Conservation (phyloP, 2,888 invertebrate genomes). For the Coenonympha glycerion region DNA sequence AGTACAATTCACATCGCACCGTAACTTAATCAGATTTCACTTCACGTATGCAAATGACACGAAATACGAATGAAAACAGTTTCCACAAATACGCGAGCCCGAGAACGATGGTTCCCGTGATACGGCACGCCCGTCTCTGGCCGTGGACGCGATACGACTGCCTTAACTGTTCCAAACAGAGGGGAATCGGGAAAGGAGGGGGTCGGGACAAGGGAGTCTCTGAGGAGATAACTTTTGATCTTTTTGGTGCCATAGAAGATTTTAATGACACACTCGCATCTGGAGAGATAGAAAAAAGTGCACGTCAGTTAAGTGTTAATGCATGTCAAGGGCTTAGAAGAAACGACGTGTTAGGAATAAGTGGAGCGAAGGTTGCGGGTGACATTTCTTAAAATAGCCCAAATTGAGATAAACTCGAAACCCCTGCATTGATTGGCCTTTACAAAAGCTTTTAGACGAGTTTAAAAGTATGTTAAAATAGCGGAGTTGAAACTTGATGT, state of each 20-base stretch:
- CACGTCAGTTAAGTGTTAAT: constrained; percentile 67
- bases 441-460: constrained; percentile 41
- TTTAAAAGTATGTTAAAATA: not conserved
- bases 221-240: constrained; percentile 74
- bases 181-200: constrained; percentile 45
- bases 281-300: constrained; percentile 66
- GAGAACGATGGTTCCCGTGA: constrained; percentile 28
- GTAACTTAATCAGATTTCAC: constrained; percentile 60
- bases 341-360: constrained; percentile 68
- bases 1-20: constrained; percentile 51
- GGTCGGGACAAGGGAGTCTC: constrained; percentile 52
- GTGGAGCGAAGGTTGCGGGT: constrained; percentile 59
- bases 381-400: constrained; percentile 67
- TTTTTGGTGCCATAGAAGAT: constrained; percentile 70
- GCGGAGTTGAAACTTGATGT: too few relatives aligned
- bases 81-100: constrained; percentile 53
- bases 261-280: constrained; percentile 74
- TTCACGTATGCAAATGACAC: constrained; percentile 64
- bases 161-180: constrained; percentile 36
- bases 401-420: constrained; percentile 39
- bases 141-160: constrained; percentile 59
- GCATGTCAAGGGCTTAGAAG: constrained; percentile 69
- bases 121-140: constrained; percentile 43
- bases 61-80: constrained; percentile 60
- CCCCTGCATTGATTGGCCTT: constrained; percentile 38